phyloP scores from a whole-genome alignment of 2,888 invertebrate genomes.

The Margaritifera margaritifera region DNA sequence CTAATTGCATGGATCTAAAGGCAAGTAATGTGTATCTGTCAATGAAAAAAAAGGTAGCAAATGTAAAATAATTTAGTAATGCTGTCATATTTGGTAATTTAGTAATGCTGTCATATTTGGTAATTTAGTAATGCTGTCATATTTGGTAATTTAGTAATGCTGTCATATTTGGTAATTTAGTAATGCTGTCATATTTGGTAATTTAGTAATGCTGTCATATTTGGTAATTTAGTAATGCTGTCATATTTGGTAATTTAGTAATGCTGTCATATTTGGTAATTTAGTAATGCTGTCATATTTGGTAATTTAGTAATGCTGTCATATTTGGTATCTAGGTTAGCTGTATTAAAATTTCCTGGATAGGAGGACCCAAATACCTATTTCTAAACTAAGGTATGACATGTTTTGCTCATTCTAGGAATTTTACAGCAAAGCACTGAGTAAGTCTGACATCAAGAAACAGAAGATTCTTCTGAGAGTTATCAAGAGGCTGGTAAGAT shows the following conservation, averaged over 20 bases:
- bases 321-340: not conserved
- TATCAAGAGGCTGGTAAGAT: conserved; percentile 69
- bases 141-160: not conserved
- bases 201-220: not conserved
- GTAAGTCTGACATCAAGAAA: conserved; percentile 67
- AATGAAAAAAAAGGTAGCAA: no score
- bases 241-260: not conserved
- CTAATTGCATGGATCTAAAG: no score
- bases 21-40: no score
- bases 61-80: not conserved
- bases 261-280: not conserved
- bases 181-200: not conserved
- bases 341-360: not conserved
- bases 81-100: not conserved
- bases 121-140: not conserved
- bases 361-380: not conserved
- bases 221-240: not conserved
- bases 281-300: not conserved
- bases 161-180: not conserved
- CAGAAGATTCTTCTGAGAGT: conserved; percentile 71
- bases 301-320: not conserved
- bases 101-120: not conserved
- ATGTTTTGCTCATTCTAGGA: conserved; percentile 50
- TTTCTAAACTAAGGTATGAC: not conserved
- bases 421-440: conserved; percentile 66